phyloP scores from a whole-genome alignment of 53 echinoderm and acorn worm species.

The Paracentrotus lividus region DNA sequence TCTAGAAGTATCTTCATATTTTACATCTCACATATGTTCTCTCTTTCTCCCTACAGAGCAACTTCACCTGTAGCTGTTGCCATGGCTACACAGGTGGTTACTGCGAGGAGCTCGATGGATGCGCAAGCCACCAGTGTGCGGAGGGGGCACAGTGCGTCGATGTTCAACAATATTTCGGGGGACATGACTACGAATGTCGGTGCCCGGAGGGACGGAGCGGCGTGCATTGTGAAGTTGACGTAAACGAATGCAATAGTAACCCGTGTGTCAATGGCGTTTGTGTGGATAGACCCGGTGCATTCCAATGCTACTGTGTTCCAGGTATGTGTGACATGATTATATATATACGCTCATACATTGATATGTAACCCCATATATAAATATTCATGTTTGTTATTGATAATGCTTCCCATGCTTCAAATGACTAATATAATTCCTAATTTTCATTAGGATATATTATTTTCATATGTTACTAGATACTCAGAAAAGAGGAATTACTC shows the following conservation, averaged over 20 bases:
- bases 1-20: background rate
- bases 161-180: conserved; percentile 84
- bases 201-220: conserved; percentile 91
- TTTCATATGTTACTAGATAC: background rate
- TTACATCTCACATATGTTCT: background rate
- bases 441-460: background rate
- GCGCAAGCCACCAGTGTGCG: conserved; percentile 79
- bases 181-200: conserved; percentile 85
- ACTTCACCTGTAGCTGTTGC: conserved; percentile 89
- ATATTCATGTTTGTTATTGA: background rate
- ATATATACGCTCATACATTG: background rate
- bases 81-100: conserved; percentile 81
- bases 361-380: background rate
- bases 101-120: conserved; percentile 89
- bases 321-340: conserved; percentile 68
- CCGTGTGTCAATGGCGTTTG: conserved; percentile 91
- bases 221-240: conserved; percentile 87
- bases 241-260: conserved; percentile 92
- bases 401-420: background rate
- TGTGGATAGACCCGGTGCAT: conserved; percentile 84
- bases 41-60: conserved; percentile 67
- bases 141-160: conserved; percentile 89
- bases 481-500: background rate
- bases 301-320: conserved; percentile 98
- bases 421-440: background rate